phyloP scores from a whole-genome alignment of 2,888 invertebrate genomes.

The Sussaba pulchella region DNA sequence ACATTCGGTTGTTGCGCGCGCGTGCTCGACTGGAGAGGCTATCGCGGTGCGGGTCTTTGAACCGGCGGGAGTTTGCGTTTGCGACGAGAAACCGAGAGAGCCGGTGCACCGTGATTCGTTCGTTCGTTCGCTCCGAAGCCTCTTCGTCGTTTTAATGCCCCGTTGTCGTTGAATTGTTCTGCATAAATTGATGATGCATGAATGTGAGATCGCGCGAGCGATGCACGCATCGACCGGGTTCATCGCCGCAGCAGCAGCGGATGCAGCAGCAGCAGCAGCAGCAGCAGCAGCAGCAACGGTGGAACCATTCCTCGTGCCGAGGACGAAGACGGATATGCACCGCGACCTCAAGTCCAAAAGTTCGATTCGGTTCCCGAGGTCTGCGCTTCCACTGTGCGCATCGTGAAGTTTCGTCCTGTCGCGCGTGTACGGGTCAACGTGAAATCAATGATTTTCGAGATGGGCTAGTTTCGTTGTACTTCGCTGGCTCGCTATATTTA shows the following conservation, averaged over 20 bases:
- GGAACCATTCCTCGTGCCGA: no score
- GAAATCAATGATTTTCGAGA: no score
- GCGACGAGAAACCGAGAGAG: conserved; percentile 18
- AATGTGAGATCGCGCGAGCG: conserved; percentile 73
- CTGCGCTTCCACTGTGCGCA: conserved; percentile 17
- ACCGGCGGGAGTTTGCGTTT: conserved; percentile 67
- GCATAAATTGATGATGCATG: conserved; percentile 84
- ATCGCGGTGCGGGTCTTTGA: conserved; percentile 77
- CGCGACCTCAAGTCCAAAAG: conserved; percentile 52
- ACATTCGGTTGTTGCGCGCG: conserved; percentile 18
- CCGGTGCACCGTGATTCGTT: conserved; percentile 69
- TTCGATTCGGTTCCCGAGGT: conserved; percentile 40
- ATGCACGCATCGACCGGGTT: conserved; percentile 71
- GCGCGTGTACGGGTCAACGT: no score
- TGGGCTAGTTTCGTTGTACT: no score
- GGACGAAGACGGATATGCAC: conserved; percentile 74
- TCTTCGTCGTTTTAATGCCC: conserved; percentile 78
- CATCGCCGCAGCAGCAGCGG: conserved; percentile 77
- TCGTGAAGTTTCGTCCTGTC: no score
- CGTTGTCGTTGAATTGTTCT: conserved; percentile 84
- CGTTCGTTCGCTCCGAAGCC: conserved; percentile 8
- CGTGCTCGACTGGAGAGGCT: conserved; percentile 21
- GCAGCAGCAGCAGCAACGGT: no score
- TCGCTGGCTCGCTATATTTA: no score
- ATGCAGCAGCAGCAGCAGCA: no score